A percentile compares a stretch with the other conserved stretches of the same genome.
phyloP scores from a whole-genome alignment of 2,113 vertebrate genomes.

The Chlamydotis undulata region DNA sequence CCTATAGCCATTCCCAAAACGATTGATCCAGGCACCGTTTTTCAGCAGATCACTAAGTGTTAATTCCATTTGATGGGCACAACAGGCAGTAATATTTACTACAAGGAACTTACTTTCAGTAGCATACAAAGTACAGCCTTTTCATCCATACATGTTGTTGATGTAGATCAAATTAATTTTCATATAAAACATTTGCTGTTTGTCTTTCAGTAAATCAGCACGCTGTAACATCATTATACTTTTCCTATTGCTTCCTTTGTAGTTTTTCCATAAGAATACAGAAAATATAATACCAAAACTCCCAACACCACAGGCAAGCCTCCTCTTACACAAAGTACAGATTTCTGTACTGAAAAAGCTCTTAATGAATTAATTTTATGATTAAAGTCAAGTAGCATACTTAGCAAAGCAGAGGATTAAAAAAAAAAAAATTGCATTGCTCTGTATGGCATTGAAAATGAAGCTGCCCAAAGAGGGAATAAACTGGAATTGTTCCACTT shows the following conservation, averaged over 20 bases:
- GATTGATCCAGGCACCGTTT: conserved; percentile 56
- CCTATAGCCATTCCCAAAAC: neutral
- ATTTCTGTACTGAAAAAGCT: neutral
- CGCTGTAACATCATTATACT: neutral
- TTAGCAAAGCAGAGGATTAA: neutral
- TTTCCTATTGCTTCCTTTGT: neutral
- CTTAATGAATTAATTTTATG: neutral
- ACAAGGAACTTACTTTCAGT: conserved; percentile 1
- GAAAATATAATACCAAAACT: neutral
- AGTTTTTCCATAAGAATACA: neutral
- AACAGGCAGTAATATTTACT: neutral
- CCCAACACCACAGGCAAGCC: neutral
- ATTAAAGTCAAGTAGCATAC: neutral
- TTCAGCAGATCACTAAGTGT: conserved; percentile 44
- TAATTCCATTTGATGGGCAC: conserved; percentile 65
- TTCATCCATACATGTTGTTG: neutral
- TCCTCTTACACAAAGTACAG: neutral
- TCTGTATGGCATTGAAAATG: neutral
- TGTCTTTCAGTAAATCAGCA: neutral
- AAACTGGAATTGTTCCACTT: neutral
- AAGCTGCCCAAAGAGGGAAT: neutral
- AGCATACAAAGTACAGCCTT: neutral
- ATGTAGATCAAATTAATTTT: conserved; percentile 39
- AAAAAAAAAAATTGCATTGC: neutral
- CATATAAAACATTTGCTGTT: neutral